These are phyloP conservation scores for Tapirus indicus DNA, from an alignment of 2,797 vertebrate genomes.

Conservation along the genomic window DNA sequence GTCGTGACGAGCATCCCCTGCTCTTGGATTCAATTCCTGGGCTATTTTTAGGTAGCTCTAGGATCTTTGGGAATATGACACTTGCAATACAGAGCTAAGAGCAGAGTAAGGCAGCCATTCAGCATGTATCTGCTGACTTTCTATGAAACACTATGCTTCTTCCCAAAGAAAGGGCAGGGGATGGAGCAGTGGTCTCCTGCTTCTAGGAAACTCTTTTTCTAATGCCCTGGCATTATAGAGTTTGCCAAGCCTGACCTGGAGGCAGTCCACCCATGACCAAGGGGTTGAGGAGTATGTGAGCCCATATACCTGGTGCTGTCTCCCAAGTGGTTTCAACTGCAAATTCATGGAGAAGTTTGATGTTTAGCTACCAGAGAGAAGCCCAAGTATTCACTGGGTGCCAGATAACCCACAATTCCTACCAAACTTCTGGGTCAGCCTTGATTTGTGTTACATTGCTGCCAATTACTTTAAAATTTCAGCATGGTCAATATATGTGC, in stretches of 20 bases:
- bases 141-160: conserved; percentile 12
- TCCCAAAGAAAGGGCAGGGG: not conserved
- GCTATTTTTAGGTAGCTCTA: conserved; percentile 49
- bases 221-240: not conserved
- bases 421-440: not conserved
- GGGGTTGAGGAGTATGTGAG: not conserved
- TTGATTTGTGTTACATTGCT: conserved; percentile 37
- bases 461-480: conserved; percentile 39
- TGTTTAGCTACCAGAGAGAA: not conserved
- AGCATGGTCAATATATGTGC: not conserved
- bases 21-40: conserved; percentile 4
- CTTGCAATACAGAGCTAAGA: not conserved
- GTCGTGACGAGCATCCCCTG: not conserved
- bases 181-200: not conserved
- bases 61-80: conserved; percentile 10
- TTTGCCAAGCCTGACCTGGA: not conserved
- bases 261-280: not conserved
- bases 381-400: not conserved
- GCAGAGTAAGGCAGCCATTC: not conserved
- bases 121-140: not conserved
- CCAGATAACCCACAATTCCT: conserved; percentile 12
- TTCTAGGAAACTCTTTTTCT: conserved; percentile 24
- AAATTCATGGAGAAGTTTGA: not conserved
- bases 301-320: not conserved
- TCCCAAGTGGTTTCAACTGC: not conserved